Evolutionary conservation across 2,888 invertebrate species (phyloP).

Genomic region (Caenorhabditis sp.): DNA sequence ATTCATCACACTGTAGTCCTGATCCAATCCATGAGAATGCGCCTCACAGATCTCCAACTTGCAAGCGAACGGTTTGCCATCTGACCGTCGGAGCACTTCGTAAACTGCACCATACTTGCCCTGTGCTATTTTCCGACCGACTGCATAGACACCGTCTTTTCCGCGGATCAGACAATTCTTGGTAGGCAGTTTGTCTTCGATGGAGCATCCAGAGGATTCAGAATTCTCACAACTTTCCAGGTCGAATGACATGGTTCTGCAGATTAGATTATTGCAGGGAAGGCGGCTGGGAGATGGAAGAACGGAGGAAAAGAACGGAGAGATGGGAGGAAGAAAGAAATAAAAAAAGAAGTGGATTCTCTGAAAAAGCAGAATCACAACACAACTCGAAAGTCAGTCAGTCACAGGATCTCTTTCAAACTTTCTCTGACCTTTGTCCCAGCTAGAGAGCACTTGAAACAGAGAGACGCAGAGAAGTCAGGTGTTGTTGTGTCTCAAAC

Average conservation of each 20-base stretch:
- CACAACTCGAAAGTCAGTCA: conserved; percentile 1
- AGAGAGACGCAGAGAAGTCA: conserved; percentile 25
- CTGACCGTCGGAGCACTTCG: conserved; percentile 74
- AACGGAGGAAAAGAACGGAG: conserved; percentile 16
- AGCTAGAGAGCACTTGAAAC: conserved; percentile 7
- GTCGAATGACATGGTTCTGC: conserved; percentile 65
- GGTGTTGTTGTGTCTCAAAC: conserved; percentile 38
- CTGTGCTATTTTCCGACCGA: conserved; percentile 78
- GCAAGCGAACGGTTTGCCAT: conserved; percentile 77
- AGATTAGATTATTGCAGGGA: too few species aligned
- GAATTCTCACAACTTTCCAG: conserved; percentile 68
- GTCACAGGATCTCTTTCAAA: conserved; percentile 32
- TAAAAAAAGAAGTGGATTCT: conserved; percentile 1
- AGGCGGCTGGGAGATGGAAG: neutral
- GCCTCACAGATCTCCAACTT: conserved; percentile 79
- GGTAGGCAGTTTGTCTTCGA: conserved; percentile 71
- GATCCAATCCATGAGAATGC: conserved; percentile 79
- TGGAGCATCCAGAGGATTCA: conserved; percentile 68
- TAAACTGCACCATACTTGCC: conserved; percentile 81
- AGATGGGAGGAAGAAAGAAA: conserved; percentile 17
- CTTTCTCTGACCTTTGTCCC: conserved; percentile 47
- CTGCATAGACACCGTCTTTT: conserved; percentile 77
- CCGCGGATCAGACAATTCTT: conserved; percentile 78
- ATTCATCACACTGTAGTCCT: conserved; percentile 78
- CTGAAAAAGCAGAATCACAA: conserved; percentile 24